Conservation (phyloP, 2,888 invertebrate species). For the Thelaira solivaga region DNA sequence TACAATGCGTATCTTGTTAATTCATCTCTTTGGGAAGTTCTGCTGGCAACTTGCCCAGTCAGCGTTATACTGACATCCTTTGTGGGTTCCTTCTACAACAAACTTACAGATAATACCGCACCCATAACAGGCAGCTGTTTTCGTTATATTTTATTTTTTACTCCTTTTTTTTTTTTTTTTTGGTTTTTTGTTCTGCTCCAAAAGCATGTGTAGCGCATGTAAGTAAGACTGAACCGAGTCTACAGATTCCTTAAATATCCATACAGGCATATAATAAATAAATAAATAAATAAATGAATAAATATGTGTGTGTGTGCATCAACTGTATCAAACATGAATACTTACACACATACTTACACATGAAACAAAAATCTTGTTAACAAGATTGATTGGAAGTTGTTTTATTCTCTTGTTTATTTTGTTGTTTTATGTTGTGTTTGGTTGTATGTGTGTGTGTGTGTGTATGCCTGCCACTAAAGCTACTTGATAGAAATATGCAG, state of each 20-base stretch:
- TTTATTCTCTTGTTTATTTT: slow-evolving; percentile 13
- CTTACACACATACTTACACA: not conserved
- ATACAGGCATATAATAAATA: too few relatives aligned
- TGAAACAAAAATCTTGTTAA: slow-evolving; percentile 56
- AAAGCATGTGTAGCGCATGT: slow-evolving; percentile 14
- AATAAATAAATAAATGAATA: too few relatives aligned
- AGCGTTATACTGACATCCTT: slow-evolving; percentile 40
- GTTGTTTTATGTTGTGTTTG: too few relatives aligned
- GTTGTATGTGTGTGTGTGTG: too few relatives aligned
- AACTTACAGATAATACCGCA: slow-evolving; percentile 52
- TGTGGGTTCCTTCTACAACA: slow-evolving; percentile 49
- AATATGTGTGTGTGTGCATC: too few relatives aligned
- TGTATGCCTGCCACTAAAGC: slow-evolving; percentile 49
- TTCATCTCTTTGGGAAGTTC: slow-evolving; percentile 55
- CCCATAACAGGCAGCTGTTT: slow-evolving; percentile 61
- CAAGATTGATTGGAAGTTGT: slow-evolving; percentile 61
- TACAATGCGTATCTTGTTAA: slow-evolving; percentile 60
- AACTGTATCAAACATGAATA: too few relatives aligned
- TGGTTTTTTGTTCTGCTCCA: not conserved
- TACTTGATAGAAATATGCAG: slow-evolving; percentile 11
- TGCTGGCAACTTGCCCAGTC: slow-evolving; percentile 37
- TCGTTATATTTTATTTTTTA: not conserved
- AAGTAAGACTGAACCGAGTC: slow-evolving; percentile 5
- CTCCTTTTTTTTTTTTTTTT: not conserved
- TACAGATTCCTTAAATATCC: too few relatives aligned